phyloP scores from a whole-genome alignment of 2,888 invertebrate genomes.

The Drosophila austrosaltans region DNA sequence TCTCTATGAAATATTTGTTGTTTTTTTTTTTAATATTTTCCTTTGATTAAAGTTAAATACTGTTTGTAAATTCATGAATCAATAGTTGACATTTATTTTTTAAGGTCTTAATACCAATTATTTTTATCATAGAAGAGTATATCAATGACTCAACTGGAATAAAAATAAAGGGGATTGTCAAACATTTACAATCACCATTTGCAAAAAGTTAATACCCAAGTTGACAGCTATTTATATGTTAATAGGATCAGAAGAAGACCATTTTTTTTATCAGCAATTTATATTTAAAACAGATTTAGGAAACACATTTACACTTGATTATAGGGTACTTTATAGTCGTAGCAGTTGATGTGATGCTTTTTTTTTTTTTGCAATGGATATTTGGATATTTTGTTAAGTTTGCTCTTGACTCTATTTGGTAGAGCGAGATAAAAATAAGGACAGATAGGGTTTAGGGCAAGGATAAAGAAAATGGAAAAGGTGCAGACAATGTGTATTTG shows the following conservation, averaged over 20 bases:
- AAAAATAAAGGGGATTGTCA: neutral
- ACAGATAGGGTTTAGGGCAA: neutral
- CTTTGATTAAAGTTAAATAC: neutral
- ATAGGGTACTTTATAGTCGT: neutral
- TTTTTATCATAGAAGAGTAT: neutral
- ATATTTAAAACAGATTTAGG: neutral
- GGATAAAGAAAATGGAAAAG: too few species aligned
- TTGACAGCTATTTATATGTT: too few species aligned
- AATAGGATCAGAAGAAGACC: too few species aligned
- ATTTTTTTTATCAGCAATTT: too few species aligned
- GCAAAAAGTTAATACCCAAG: too few species aligned
- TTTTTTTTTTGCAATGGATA: constrained; percentile 43
- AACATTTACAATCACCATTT: neutral
- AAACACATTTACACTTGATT: neutral
- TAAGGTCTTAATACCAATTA: neutral
- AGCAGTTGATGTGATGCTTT: neutral
- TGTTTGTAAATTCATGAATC: neutral
- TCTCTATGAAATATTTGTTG: neutral
- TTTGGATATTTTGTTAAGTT: constrained; percentile 54
- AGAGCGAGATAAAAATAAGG: neutral
- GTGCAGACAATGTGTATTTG: too few species aligned
- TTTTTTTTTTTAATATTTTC: neutral
- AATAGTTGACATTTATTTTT: neutral
- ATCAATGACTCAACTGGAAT: neutral
- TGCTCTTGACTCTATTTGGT: constrained; percentile 34